Base-by-base conservation (phyloP, 2,797 vertebrate species). In the Enteromius paludinosus region DNA sequence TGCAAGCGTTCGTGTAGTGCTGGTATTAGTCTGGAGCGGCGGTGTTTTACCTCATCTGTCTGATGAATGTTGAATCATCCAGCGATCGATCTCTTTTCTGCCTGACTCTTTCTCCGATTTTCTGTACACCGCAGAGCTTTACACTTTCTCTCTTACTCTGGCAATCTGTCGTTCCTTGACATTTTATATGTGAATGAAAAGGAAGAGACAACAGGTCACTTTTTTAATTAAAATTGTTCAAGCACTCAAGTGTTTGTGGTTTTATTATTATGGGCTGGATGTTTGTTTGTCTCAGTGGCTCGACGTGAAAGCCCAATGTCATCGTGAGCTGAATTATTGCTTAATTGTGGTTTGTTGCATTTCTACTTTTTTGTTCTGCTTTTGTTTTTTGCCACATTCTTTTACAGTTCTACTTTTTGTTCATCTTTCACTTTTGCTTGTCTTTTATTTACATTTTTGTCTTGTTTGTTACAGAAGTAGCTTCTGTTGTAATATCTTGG, bases 181-280 rank as follows among this genome's bases (percentile, higher is more conserved):
- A 69, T 84, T 81, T 84, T 87, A 78, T 82, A 86, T 74, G 18
- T 83, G 68, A 71, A 78, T 56, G 15, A 65, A 78, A 68, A 45
- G 23, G 9, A 49, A 52, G 38, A 71, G n/a, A 84, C 77, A 20
- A 70, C 75, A 71, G 23, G 23, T 84, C 79, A 84, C 72, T 79
- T 83, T 83, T 83, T 82, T 72, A 72, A 76, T 78, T 84, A 85
- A 83, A 83, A 64, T 65, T 70, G 80, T 85, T 83, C 59, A 83
- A 86, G 83, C 68, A 85, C 61, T 71, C 18, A 5, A 5, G 52
- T 49, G 45, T 78, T 33, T 62, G 28, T 79, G 33, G 59, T 69
- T 41, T 87, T 81, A 78, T 65, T 72, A 71, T 79, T 20, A 35
- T 18, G 10, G 4, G 5, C 2, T 5, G 59, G 15, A 28, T 66